These are phyloP conservation scores for Dasyornis broadbenti DNA, from an alignment of 2,113 vertebrate genomes.

Conservation along the genomic window DNA sequence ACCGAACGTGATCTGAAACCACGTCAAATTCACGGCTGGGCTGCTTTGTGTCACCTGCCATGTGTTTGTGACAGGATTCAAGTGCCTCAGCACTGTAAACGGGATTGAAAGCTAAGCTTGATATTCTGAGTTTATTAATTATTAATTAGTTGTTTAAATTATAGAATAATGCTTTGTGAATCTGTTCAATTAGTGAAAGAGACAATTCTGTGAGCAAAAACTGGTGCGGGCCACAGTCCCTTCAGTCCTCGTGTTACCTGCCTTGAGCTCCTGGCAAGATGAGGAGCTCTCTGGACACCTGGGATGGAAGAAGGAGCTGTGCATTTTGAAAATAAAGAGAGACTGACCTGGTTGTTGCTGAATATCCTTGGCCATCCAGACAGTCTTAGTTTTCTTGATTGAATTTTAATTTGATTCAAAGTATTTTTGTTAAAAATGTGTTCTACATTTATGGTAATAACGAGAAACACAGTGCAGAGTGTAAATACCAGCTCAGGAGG, in stretches of 20 bases:
- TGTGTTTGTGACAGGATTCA: neutral
- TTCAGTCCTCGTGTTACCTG: neutral
- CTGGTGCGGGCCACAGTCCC: neutral
- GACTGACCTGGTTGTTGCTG: neutral
- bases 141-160: neutral
- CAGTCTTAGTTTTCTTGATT: neutral
- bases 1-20: neutral
- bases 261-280: neutral
- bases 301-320: neutral
- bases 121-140: neutral
- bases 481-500: neutral
- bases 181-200: neutral
- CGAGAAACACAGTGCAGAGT: neutral
- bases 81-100: neutral
- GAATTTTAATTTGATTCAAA: neutral
- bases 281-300: neutral
- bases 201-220: neutral
- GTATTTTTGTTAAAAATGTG: neutral
- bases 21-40: fast-evolving
- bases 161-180: neutral
- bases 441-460: neutral
- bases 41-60: neutral
- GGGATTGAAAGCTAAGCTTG: neutral
- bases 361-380: neutral
- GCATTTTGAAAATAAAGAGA: neutral